Evolutionary conservation across 53 echinoderm and acorn worm genomes (phyloP).

Genomic region (Actinopyga echinites): DNA sequence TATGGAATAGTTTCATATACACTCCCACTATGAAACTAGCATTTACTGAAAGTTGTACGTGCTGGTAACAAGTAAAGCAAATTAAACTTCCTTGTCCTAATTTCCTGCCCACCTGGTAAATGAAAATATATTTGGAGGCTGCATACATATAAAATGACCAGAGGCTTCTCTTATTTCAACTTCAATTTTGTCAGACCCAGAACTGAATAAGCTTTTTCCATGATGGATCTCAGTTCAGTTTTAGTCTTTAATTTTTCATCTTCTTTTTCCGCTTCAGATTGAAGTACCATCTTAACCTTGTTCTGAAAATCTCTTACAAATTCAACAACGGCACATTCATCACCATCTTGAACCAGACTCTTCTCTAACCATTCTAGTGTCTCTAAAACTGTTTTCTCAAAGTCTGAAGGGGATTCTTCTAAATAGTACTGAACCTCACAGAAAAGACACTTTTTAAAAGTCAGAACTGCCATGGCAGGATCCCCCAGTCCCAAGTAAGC

Average conservation of each 20-base stretch:
- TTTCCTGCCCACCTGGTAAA: too few relatives aligned
- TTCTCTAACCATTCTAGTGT: constrained; percentile 15
- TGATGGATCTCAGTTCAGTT: not conserved
- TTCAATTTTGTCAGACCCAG: too few relatives aligned
- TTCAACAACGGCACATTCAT: not conserved
- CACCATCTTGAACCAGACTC: not conserved
- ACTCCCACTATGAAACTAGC: too few relatives aligned
- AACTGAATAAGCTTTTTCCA: not conserved
- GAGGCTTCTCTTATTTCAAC: too few relatives aligned
- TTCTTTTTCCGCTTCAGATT: not conserved
- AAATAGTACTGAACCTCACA: not conserved
- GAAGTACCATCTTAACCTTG: not conserved
- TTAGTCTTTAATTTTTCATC: not conserved
- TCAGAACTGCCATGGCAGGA: not conserved
- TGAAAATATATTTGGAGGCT: too few relatives aligned
- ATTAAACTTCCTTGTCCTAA: too few relatives aligned
- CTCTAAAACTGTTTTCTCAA: not conserved
- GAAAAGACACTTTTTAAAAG: constrained; percentile 22
- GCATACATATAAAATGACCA: too few relatives aligned
- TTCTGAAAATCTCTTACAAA: not conserved
- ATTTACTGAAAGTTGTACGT: too few relatives aligned
- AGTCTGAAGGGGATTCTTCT: not conserved
- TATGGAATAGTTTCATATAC: too few relatives aligned
- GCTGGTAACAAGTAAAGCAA: too few relatives aligned
- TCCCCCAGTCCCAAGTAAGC: not conserved